These are phyloP conservation scores for Artemisiospiza belli DNA, from an alignment of 2,113 vertebrate species.

Conservation along the genomic window DNA sequence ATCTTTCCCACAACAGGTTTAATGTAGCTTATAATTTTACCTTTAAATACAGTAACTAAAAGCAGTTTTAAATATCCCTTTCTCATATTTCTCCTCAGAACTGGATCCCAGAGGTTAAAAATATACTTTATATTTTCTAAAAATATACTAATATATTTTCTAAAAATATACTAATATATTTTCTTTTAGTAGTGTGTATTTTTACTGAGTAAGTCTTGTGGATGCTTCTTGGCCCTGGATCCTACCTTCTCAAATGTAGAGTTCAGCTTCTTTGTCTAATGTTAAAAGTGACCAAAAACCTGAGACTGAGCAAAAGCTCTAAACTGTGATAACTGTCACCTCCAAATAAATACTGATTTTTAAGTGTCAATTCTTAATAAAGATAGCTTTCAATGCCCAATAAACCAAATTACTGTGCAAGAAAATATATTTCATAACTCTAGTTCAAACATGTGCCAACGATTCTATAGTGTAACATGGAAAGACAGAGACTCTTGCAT, in stretches of 20 bases:
- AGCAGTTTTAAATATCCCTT: not conserved
- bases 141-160: too few relatives aligned
- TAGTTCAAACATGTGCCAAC: not conserved
- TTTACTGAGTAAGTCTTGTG: not conserved
- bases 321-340: not conserved
- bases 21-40: not conserved
- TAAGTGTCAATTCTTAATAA: constrained; percentile 3
- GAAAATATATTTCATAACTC: constrained; percentile 28
- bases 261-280: not conserved
- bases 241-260: not conserved
- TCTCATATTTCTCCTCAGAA: not conserved
- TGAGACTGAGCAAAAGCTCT: not conserved
- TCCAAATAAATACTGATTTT: constrained; percentile 18
- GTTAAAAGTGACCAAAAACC: not conserved
- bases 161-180: not conserved
- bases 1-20: not conserved
- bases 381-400: not conserved
- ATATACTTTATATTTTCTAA: rapidly evolving
- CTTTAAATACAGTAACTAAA: not conserved
- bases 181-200: not conserved
- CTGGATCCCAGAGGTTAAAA: not conserved
- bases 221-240: not conserved
- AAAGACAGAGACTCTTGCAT: not conserved
- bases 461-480: not conserved
- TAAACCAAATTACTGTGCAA: not conserved